Conservation (phyloP, 2,797 vertebrate species). For the Myotis vivesi region DNA sequence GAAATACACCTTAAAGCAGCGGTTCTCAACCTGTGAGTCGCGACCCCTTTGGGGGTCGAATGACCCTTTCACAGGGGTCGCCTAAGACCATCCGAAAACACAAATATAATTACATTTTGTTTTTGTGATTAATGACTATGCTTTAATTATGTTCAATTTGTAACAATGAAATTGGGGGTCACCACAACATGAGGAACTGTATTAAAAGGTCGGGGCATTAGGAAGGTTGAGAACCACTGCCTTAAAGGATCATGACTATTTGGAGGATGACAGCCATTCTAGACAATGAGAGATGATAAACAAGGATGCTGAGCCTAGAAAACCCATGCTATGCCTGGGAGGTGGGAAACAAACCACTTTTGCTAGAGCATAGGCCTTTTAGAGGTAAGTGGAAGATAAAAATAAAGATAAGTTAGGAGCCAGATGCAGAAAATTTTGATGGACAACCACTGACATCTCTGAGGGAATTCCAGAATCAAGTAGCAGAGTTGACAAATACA, state of each 20-base stretch:
- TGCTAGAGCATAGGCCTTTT: not conserved
- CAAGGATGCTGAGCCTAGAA: not conserved
- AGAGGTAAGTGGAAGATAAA: not conserved
- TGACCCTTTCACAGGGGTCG: too few species aligned
- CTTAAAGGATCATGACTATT: not conserved
- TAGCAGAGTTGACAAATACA: not conserved
- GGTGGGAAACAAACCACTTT: not conserved
- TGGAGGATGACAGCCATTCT: not conserved
- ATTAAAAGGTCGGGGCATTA: too few species aligned
- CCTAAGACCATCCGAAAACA: too few species aligned
- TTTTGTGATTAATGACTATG: too few species aligned
- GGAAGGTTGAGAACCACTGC: too few species aligned
- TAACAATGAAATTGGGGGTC: too few species aligned
- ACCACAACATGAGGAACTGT: too few species aligned
- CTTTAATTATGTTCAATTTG: too few species aligned
- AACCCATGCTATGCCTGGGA: not conserved
- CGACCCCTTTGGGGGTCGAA: too few species aligned
- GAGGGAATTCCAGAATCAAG: constrained; percentile 15
- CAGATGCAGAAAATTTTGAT: not conserved
- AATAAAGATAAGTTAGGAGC: not conserved
- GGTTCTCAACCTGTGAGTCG: too few species aligned
- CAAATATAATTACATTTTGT: too few species aligned
- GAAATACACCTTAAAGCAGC: not conserved
- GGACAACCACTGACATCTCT: not conserved
- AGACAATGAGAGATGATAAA: not conserved